Base-by-base conservation (phyloP, 1,140 invertebrate genomes). In the Hesperophylax magnus region DNA sequence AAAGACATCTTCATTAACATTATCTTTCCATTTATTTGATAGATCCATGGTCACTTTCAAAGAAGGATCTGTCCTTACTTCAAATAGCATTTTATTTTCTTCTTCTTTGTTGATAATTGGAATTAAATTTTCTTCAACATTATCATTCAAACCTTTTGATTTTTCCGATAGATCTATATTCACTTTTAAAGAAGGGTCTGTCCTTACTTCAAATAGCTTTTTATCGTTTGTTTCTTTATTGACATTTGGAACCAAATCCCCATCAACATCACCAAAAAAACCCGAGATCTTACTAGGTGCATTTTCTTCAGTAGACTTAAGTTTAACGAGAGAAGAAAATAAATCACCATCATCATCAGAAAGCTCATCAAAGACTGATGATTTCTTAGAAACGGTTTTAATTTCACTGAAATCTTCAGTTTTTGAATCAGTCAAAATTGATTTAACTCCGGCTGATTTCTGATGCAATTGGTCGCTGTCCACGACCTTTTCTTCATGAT, bases 241-340 rank as follows among this genome's bases (percentile, higher is more conserved):
- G n/a, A 18, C 1, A 61, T 61, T 24, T 20, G 24, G n/a, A 61
- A 14, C 18, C 58, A 22, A 22, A 14, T 61, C 58, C 24, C 11
- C n/a, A 6, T 61, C 24, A 11, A 61, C 18, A 22, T 18, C 24
- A 61, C n/a, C 24, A 18, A 61, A 20, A 14, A 24, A 61, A 61
- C 20, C 24, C 11, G 58, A 22, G 14, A 22, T 61, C 9, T 61
- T 24, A 61, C 2, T 61, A 3, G 18, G 11, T 61, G 58, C 18
- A 61, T 24, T 61, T 24, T 61, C 58, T 20, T 61, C 24, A 20
- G 34, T 17, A 18, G 39, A 18, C 39, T 85, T 85, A 34, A 83
- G 84, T 56, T 88, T 85, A 53, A 84, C 85, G 72, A 87, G 85
- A 69, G 85, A 84, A 84, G 88, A 86, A 84, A 88, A 88, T 56